Evolutionary conservation across 2,797 vertebrate species (phyloP), one percentile per base, ranked within the genome.

Genomic region (Eremophila alpestris): DNA sequence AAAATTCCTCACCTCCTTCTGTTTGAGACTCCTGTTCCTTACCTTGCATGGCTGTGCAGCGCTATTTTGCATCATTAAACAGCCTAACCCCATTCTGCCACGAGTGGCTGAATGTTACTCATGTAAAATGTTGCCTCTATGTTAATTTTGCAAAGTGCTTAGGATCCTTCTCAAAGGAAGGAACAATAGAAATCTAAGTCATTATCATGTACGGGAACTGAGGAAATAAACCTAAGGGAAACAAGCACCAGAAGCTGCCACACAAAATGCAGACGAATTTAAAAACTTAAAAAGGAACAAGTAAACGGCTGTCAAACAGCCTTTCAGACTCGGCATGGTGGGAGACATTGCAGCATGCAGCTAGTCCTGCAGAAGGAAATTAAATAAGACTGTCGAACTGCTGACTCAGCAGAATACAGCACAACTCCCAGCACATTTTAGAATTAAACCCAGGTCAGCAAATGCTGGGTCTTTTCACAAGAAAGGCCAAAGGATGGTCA

Each of bases 181-280:
- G 52, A 83, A 92, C 67, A 91, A 86, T 23, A 59, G 83, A 76
- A 94, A 89, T 68, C 30, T 91, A 94, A 95, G 83, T 76, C 67
- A 70, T 93, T 83, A 78, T 73, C 4, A 0, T 19, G 36, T 94
- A 82, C 21, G 45, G 76, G 58, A 89, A 68, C 56, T 1, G 16
- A 84, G 56, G 77, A 94, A 95, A 91, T 68, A 93, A 95, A 94
- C 83, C 65, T 82, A 75, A 85, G 60, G 75, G 82, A 93, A 92
- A 92, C 56, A 87, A 93, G 71, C 43, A 48, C 69, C 89, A 96
- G 92, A 59, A 96, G 89, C 64, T 70, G 51, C 69, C 94, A 83
- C 84, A 91, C n/a, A 52, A 94, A 89, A 92, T 55, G 80, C 77
- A 96, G 68, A 48, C 63, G 68, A 59, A 58, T 54, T 69, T 6